Evolutionary conservation across 2,797 vertebrate species (phyloP).

Genomic region (Petrocephalus schoutedeni): DNA sequence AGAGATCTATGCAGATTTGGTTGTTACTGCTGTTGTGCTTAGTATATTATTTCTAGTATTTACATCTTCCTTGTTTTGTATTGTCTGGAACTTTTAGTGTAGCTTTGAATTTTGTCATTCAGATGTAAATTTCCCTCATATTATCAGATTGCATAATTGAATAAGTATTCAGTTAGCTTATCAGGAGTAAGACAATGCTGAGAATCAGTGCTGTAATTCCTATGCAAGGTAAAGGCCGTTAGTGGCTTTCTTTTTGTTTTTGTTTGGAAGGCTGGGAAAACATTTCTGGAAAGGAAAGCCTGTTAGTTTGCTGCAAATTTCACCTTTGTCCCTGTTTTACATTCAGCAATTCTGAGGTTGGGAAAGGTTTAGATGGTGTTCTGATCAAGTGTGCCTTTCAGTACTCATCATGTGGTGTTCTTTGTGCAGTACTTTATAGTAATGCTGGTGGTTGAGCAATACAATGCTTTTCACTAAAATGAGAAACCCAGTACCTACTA

Average conservation of each 20-base stretch:
- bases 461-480: neutral
- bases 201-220: neutral
- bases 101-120: neutral
- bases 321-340: neutral
- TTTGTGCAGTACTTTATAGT: slow-evolving; percentile 14
- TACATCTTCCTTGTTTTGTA: neutral
- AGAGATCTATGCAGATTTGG: neutral
- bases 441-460: neutral
- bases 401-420: neutral
- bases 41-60: neutral
- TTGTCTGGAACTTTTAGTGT: neutral
- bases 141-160: neutral
- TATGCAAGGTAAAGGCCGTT: neutral
- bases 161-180: neutral
- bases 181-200: neutral
- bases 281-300: neutral
- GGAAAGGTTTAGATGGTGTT: neutral
- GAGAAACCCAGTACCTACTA: neutral
- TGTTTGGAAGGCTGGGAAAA: neutral
- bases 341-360: neutral
- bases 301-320: slow-evolving; percentile 2
- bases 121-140: neutral
- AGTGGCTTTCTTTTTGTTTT: neutral
- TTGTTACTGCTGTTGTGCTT: neutral
- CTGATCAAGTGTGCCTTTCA: neutral